Conservation (phyloP, 2,797 vertebrate species). For the Helostoma temminkii region DNA sequence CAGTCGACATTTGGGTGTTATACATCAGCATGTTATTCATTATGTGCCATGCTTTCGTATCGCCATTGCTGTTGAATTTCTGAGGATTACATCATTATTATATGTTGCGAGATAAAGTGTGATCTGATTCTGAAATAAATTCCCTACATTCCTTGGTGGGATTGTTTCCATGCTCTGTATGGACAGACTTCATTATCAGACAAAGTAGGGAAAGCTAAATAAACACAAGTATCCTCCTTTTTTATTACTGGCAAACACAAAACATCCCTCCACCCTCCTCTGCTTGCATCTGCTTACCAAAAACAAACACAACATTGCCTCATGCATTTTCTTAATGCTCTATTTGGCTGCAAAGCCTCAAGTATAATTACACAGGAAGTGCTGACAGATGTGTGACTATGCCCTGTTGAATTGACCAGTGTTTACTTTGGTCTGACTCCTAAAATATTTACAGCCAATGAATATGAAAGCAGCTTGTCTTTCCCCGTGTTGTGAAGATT, state of each 20-base stretch:
- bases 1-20: background rate
- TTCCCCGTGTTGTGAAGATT: background rate
- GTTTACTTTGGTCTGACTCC: slow-evolving; percentile 60
- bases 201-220: slow-evolving; percentile 26
- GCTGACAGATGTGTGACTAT: slow-evolving; percentile 58
- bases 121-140: slow-evolving; percentile 8
- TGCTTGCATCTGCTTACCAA: slow-evolving; percentile 41
- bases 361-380: slow-evolving; percentile 66
- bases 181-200: slow-evolving; percentile 34
- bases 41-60: too few species aligned
- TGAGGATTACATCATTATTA: too few species aligned
- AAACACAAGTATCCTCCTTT: slow-evolving; percentile 26
- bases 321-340: slow-evolving; percentile 68
- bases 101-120: too few species aligned
- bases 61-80: too few species aligned
- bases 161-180: slow-evolving; percentile 16
- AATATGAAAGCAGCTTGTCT: slow-evolving; percentile 57
- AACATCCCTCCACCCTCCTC: slow-evolving; percentile 9
- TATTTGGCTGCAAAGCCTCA: slow-evolving; percentile 60
- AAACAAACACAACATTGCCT: slow-evolving; percentile 48
- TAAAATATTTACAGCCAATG: slow-evolving; percentile 72
- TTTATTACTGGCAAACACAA: slow-evolving; percentile 39
- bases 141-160: slow-evolving; percentile 7
- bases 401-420: slow-evolving; percentile 54
- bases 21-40: background rate